Base-by-base conservation (phyloP, 2,797 vertebrate genomes). In the Chaunax sp. region DNA sequence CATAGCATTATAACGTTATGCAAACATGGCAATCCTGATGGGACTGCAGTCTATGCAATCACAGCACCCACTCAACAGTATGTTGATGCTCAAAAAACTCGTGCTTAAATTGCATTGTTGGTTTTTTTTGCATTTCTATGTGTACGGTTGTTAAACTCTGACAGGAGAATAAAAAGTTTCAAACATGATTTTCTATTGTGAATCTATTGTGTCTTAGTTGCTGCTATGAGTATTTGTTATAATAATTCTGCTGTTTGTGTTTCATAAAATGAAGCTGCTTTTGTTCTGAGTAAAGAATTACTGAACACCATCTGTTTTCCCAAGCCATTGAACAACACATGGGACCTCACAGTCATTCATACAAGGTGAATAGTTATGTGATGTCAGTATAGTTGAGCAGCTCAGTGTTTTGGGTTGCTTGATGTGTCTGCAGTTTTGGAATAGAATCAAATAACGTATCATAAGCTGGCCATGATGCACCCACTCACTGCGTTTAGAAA, bases 271-370 rank as follows among this genome's bases (percentile, higher is more conserved):
- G 4, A 8, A 28, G 28, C 8, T 28, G 28, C 28, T 28, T 30
- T 30, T 30, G 28, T 30, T 5, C 5, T 30, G 28, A 30, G 5
- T 30, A 30, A 30, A 30, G 9, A 5, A 6, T 30, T 30, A 30
- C 28, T 30, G 28, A 30, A 30, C 28, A 30, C 28, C 28, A 30
- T 30, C 28, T 30, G 28, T 30, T 30, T 30, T 30, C 28, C 28
- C 2, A 6, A 30, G 28, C 28, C 28, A 5, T 30, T 30, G 45
- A 52, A 64, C 4, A 3, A 47, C 69, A 68, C 70, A 43, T 56
- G 50, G 72, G 72, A 76, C 47, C 46, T 49, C 38, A 41, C n/a
- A 58, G 55, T 64, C 72, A 70, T 77, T 69, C 38, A 46, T 54
- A 46, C 47, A 73, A 64, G 56, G 63, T 49, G 4, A 72, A 68